These are phyloP conservation scores for Toxonevra muliebris DNA, from an alignment of 2,888 invertebrate genomes.

Conservation along the genomic window DNA sequence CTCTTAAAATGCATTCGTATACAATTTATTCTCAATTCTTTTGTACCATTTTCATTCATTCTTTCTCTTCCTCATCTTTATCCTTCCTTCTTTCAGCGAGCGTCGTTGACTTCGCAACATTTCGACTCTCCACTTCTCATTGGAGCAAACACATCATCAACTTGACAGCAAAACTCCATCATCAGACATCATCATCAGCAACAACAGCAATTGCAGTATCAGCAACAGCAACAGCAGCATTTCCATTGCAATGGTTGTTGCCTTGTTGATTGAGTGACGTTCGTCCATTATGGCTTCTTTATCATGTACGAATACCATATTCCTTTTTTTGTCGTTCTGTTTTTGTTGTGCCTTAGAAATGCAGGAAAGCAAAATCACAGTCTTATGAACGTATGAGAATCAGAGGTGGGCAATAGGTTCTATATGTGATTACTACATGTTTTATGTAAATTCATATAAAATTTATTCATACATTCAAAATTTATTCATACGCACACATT, in stretches of 20 bases:
- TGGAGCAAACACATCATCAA: too few species aligned
- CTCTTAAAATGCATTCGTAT: constrained; percentile 18
- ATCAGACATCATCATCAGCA: background rate
- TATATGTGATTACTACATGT: too few species aligned
- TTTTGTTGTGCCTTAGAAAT: constrained; percentile 4
- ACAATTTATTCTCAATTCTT: background rate
- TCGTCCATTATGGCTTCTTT: constrained; percentile 16
- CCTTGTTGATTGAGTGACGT: constrained; percentile 27
- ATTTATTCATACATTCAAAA: too few species aligned
- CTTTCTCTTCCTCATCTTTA: background rate
- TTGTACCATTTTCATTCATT: background rate
- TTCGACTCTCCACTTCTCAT: background rate
- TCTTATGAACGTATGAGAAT: background rate
- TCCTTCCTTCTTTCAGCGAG: background rate
- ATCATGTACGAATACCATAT: too few species aligned
- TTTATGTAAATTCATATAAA: too few species aligned
- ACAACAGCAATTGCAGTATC: background rate
- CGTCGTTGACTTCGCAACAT: background rate
- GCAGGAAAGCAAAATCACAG: background rate
- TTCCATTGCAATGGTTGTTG: constrained; percentile 6
- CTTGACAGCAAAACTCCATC: constrained; percentile 11
- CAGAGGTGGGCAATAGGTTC: constrained; percentile 25
- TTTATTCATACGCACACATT: too few species aligned
- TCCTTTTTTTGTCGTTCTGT: background rate
- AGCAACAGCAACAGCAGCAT: constrained; percentile 16